Percentiles rank a stretch among this genome's conserved stretches.
Conservation (phyloP, 2,888 invertebrate species). For the Zelleria hepariella region DNA sequence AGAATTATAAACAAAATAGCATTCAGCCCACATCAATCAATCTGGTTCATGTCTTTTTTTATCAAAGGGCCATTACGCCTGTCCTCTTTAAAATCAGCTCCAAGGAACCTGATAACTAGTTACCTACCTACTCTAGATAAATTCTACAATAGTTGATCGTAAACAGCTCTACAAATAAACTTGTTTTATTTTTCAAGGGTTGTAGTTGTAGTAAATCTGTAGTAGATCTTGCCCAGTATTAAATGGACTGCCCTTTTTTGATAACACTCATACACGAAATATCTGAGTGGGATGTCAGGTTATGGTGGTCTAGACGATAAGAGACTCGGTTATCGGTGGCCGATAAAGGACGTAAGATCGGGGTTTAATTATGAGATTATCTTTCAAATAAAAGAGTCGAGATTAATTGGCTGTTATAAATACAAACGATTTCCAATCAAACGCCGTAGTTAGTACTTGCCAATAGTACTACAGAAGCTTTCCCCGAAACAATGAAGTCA, state of each 20-base stretch:
- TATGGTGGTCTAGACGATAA: too few species aligned
- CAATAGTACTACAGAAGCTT: neutral
- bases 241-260: too few species aligned
- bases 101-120: neutral
- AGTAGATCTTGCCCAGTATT: too few species aligned
- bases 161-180: neutral
- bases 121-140: neutral
- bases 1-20: neutral
- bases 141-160: neutral
- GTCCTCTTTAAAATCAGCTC: neutral
- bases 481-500: constrained; percentile 17
- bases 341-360: neutral
- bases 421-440: neutral
- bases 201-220: too few species aligned
- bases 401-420: neutral
- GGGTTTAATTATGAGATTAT: neutral
- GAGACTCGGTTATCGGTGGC: neutral
- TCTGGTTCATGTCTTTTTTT: neutral
- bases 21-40: neutral
- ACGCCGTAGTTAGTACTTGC: neutral
- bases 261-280: too few species aligned
- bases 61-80: neutral
- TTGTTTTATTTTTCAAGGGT: neutral
- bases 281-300: too few species aligned
- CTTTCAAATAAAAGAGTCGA: neutral